phyloP scores from a whole-genome alignment of 2,888 invertebrate species.

The Disparrhopalites patrizii region DNA sequence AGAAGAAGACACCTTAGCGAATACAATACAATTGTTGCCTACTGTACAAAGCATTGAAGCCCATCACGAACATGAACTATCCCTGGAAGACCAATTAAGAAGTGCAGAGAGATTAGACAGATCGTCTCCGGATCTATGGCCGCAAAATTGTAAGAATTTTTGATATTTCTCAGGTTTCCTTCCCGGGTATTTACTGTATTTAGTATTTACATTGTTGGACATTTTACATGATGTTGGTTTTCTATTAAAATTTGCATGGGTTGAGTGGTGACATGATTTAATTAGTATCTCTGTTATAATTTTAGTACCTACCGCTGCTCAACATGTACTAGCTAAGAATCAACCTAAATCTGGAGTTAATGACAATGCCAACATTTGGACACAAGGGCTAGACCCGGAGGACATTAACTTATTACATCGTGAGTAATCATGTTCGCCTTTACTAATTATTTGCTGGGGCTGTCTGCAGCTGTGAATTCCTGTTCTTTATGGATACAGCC shows the following conservation, averaged over 20 bases:
- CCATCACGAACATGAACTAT: constrained; percentile 40
- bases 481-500: too few relatives aligned
- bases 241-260: too few relatives aligned
- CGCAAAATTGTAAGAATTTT: constrained; percentile 78
- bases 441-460: neutral
- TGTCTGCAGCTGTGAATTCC: neutral
- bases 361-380: constrained; percentile 62
- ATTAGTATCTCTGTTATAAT: too few relatives aligned
- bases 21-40: constrained; percentile 28
- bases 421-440: constrained; percentile 55
- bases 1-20: constrained; percentile 27
- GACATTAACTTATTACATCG: constrained; percentile 73
- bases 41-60: constrained; percentile 27
- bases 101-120: constrained; percentile 88
- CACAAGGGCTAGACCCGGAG: constrained; percentile 64
- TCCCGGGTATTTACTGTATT: too few relatives aligned
- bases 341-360: constrained; percentile 50
- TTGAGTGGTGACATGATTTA: too few relatives aligned
- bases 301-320: constrained; percentile 56
- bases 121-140: constrained; percentile 95
- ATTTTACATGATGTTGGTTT: constrained; percentile 19
- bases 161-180: too few relatives aligned
- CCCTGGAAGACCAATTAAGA: constrained; percentile 68
- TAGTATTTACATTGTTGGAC: constrained; percentile 53
- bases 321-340: constrained; percentile 44